phyloP scores from a whole-genome alignment of 2,797 vertebrate species.

The Hydrophis major region DNA sequence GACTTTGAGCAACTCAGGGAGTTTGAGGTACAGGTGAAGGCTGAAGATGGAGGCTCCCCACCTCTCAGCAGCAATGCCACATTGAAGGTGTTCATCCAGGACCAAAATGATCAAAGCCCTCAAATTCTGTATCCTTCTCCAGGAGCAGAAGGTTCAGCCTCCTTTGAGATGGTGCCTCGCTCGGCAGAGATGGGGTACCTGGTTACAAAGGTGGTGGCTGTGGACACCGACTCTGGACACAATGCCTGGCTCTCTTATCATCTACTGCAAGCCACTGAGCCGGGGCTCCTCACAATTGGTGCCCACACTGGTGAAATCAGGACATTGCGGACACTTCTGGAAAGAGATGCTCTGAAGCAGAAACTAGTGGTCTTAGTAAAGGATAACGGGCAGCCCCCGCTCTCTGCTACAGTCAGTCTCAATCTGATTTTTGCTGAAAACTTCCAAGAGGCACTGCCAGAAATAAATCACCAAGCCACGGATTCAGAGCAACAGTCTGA shows the following conservation, averaged over 20 bases:
- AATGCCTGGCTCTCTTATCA: conserved; percentile 42
- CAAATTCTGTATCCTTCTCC: no score
- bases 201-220: conserved; percentile 72
- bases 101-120: no score
- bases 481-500: no score
- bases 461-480: no score
- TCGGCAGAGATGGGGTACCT: conserved; percentile 42
- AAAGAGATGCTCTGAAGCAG: conserved; percentile 64
- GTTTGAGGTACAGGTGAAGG: no score
- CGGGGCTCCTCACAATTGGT: conserved; percentile 70
- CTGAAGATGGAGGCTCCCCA: no score
- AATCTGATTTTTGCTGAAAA: no score
- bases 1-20: no score
- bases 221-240: conserved; percentile 79
- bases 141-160: no score
- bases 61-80: no score
- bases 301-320: conserved; percentile 67
- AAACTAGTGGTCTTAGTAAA: conserved; percentile 39
- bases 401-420: neutral
- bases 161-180: conserved; percentile 45
- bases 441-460: no score
- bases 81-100: no score
- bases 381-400: conserved; percentile 45
- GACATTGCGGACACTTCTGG: conserved; percentile 61
- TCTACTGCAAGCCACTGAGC: conserved; percentile 34